These are phyloP conservation scores for Elysia chlorotica DNA, from an alignment of 1,140 invertebrate genomes.

Conservation along the genomic window DNA sequence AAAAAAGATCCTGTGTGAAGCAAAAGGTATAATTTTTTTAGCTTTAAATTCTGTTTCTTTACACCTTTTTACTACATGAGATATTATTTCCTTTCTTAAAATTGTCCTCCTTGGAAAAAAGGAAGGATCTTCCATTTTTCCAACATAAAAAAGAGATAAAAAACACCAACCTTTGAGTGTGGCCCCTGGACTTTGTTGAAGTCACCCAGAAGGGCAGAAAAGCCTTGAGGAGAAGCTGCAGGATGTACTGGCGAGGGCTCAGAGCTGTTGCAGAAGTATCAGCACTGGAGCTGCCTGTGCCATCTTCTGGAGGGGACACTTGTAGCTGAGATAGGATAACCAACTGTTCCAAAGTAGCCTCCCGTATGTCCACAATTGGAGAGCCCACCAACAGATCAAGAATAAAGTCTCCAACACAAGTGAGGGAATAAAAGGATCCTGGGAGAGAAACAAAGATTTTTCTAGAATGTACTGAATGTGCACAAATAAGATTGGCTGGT, in stretches of 20 bases:
- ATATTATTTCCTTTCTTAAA: too few relatives aligned
- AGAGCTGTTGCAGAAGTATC: conserved; percentile 30
- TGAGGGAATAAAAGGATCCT: conserved; percentile 63
- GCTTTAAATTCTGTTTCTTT: too few relatives aligned
- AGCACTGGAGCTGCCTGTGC: too few relatives aligned
- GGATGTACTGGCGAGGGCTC: conserved; percentile 59
- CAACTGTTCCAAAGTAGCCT: conserved; percentile 63
- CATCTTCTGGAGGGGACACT: too few relatives aligned
- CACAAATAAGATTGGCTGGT: too few relatives aligned
- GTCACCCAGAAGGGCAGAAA: conserved; percentile 68
- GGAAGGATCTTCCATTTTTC: too few relatives aligned
- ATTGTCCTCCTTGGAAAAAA: too few relatives aligned
- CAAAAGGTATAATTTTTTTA: too few relatives aligned
- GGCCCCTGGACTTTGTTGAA: conserved; percentile 62
- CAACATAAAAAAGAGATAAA: too few relatives aligned
- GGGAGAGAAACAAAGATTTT: conserved; percentile 26
- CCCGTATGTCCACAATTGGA: conserved; percentile 60
- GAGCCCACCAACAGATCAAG: conserved; percentile 67
- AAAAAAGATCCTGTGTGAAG: too few relatives aligned
- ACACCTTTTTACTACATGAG: too few relatives aligned
- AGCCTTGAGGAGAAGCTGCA: conserved; percentile 64
- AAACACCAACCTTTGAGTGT: conserved; percentile 63
- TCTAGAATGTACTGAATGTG: too few relatives aligned
- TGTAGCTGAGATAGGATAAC: conserved; percentile 58
- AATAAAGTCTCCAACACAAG: conserved; percentile 64